Evolutionary conservation across 2,113 vertebrate species (phyloP).

Genomic region (Nanorana parkeri): DNA sequence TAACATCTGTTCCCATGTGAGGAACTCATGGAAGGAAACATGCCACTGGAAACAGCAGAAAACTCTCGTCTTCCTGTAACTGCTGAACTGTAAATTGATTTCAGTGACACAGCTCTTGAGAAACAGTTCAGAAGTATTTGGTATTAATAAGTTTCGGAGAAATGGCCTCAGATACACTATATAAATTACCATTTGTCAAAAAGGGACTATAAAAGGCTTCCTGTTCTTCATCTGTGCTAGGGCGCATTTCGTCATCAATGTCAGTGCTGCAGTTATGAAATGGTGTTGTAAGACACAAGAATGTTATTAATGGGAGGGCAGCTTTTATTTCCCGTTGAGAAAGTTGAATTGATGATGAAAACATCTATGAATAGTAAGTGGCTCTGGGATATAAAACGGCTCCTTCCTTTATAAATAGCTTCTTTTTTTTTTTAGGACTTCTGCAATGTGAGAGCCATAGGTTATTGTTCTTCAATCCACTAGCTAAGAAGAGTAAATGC

Average conservation of each 20-base stretch:
- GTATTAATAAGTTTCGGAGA: background rate
- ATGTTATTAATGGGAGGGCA: background rate
- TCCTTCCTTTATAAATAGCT: too few species aligned
- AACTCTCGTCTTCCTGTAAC: background rate
- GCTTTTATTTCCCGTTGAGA: background rate
- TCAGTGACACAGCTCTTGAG: conserved; percentile 18
- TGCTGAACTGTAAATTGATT: background rate
- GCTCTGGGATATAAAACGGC: background rate
- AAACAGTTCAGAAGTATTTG: conserved; percentile 14
- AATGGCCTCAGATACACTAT: background rate
- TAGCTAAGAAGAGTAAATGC: too few species aligned
- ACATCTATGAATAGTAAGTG: background rate
- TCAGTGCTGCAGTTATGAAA: background rate
- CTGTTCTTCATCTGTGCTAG: background rate
- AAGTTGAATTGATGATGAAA: background rate
- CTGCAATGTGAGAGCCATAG: too few species aligned
- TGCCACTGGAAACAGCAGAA: too few species aligned
- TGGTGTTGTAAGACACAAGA: conserved; percentile 10
- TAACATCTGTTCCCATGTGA: too few species aligned
- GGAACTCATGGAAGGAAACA: too few species aligned
- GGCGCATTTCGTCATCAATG: background rate
- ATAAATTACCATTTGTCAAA: background rate
- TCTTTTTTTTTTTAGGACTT: too few species aligned
- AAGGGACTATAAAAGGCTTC: background rate
- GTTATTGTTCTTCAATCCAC: too few species aligned